phyloP scores from a whole-genome alignment of 2,113 vertebrate species.

The Bambusicola thoracicus region DNA sequence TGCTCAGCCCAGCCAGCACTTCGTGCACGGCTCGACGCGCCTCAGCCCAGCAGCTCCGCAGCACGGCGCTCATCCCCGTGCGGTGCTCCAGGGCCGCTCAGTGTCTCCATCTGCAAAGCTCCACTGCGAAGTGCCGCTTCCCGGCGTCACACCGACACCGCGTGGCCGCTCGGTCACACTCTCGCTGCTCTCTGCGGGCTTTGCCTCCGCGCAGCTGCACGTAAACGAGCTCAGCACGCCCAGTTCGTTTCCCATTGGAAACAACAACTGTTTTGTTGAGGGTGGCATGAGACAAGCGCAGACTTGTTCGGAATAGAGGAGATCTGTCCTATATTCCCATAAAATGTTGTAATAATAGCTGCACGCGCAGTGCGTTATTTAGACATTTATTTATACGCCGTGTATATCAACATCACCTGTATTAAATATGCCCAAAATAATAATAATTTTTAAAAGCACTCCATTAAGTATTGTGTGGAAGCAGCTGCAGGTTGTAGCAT shows the following conservation, averaged over 20 bases:
- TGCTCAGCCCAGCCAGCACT: background rate
- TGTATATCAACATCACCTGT: background rate
- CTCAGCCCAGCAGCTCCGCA: background rate
- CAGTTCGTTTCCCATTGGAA: background rate
- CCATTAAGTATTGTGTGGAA: background rate
- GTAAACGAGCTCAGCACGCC: rapidly evolving
- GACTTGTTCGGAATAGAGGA: background rate
- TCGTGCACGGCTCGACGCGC: too few relatives aligned
- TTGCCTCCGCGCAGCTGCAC: rapidly evolving
- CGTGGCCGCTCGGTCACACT: background rate
- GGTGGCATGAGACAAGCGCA: background rate
- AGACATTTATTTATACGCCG: background rate
- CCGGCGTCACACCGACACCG: background rate
- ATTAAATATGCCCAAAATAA: background rate
- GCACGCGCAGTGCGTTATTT: background rate
- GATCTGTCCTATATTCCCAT: background rate
- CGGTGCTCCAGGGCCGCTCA: rapidly evolving
- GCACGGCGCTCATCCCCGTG: rapidly evolving
- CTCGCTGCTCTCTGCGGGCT: rapidly evolving
- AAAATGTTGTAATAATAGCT: background rate
- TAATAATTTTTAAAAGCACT: rapidly evolving
- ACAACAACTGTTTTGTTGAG: background rate
- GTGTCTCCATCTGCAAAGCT: rapidly evolving
- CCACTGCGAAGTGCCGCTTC: background rate
- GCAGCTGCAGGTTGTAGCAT: background rate